Conservation (phyloP, 2,797 vertebrate species). For the Malurus splendens region DNA sequence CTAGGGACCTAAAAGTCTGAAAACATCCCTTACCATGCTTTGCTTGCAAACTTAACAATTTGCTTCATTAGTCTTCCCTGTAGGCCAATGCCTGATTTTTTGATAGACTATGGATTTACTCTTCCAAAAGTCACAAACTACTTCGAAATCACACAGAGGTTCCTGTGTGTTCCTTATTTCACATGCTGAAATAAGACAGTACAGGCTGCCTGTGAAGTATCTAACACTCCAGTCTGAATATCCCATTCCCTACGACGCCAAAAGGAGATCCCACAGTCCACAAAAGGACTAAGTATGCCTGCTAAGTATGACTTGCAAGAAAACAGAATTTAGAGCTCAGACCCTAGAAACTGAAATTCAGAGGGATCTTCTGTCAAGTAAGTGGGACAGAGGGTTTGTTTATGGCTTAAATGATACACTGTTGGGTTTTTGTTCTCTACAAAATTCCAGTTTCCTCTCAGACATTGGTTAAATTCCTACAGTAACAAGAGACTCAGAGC, state of each 20-base stretch:
- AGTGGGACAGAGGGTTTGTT: not conserved
- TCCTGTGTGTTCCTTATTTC: not conserved
- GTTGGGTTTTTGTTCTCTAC: not conserved
- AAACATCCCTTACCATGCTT: not conserved
- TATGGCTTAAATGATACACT: not conserved
- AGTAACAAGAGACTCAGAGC: not conserved
- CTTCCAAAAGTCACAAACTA: not conserved
- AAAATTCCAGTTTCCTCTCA: conserved; percentile 18
- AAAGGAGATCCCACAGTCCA: not conserved
- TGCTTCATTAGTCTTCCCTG: not conserved
- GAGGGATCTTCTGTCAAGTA: conserved; percentile 4
- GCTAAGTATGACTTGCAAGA: conserved; percentile 15
- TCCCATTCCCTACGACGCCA: not conserved
- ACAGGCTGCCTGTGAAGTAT: not conserved
- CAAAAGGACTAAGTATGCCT: not conserved
- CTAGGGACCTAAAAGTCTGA: not conserved
- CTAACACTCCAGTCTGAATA: not conserved
- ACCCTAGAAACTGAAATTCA: not conserved
- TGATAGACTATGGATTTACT: not conserved
- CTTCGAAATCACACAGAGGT: not conserved
- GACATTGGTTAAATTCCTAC: conserved; percentile 13
- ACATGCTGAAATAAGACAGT: conserved; percentile 15
- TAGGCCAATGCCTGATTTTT: not conserved
- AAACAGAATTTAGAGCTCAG: not conserved
- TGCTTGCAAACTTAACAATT: not conserved